A percentile compares a stretch with the other conserved stretches of the same genome.
These are phyloP conservation scores for Poecilia gillii DNA, from an alignment of 2,797 vertebrate species.

Conservation along the genomic window DNA sequence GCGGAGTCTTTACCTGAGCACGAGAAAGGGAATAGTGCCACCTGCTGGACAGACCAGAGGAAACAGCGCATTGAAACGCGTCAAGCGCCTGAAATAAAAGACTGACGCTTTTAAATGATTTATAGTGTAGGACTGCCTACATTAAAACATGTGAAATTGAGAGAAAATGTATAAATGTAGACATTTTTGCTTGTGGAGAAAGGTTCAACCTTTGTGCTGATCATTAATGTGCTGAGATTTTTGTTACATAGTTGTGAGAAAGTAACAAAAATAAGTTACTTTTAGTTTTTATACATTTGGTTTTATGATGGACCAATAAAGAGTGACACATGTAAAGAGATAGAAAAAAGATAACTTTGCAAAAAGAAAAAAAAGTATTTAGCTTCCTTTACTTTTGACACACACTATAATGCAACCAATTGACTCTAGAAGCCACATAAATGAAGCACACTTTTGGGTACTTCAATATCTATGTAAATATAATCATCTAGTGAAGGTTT, in stretches of 20 bases:
- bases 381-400: background rate
- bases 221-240: background rate
- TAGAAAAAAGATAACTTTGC: background rate
- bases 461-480: background rate
- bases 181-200: background rate
- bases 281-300: background rate
- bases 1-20: background rate
- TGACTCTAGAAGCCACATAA: background rate
- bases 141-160: background rate
- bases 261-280: background rate
- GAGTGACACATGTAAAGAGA: background rate
- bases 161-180: background rate
- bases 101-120: background rate
- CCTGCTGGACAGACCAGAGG: slow-evolving; percentile 24
- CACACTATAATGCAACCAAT: background rate
- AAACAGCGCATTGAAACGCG: background rate
- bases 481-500: background rate
- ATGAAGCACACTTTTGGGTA: background rate
- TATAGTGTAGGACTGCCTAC: background rate
- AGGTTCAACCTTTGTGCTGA: background rate
- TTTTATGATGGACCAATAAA: background rate
- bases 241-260: background rate
- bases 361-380: background rate
- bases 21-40: slow-evolving; percentile 24
- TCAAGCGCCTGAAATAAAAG: background rate